A percentile compares a stretch with the other conserved stretches of the same genome.
phyloP scores from a whole-genome alignment of 2,797 vertebrate species.

The Pterois miles region DNA sequence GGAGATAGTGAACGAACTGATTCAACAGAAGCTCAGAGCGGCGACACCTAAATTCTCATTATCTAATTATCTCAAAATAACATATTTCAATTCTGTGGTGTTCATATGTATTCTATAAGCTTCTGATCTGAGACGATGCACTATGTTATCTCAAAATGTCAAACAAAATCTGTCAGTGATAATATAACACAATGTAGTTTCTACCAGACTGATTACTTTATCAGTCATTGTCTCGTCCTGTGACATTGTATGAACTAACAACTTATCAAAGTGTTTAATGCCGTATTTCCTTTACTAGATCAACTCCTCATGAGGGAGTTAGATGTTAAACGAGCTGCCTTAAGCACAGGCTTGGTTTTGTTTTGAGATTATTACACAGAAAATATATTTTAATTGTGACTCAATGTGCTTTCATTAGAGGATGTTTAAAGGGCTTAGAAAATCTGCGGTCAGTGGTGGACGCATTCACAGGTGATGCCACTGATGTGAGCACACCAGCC shows the following conservation, averaged over 20 bases:
- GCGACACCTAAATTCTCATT: constrained; percentile 20
- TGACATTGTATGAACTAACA: not conserved
- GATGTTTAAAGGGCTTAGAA: not conserved
- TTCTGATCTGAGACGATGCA: not conserved
- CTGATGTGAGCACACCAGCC: constrained; percentile 9
- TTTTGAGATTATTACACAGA: not conserved
- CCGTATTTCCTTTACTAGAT: not conserved
- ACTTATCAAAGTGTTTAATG: not conserved
- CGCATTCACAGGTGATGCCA: constrained; percentile 17
- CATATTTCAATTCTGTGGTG: not conserved
- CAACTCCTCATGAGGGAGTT: not conserved
- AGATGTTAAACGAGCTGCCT: not conserved
- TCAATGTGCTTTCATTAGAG: not conserved
- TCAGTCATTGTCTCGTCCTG: not conserved
- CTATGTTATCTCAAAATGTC: not conserved
- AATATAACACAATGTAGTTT: not conserved
- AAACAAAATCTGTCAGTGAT: not conserved
- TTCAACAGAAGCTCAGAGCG: not conserved
- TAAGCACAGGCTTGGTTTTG: not conserved
- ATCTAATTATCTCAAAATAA: constrained; percentile 12
- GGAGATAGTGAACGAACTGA: constrained; percentile 21
- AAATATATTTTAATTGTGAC: not conserved
- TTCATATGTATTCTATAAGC: not conserved
- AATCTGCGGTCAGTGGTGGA: constrained; percentile 21
- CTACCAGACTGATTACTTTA: not conserved